Conservation (phyloP, 2,888 invertebrate species). For the Blastobasis lacticolella region DNA sequence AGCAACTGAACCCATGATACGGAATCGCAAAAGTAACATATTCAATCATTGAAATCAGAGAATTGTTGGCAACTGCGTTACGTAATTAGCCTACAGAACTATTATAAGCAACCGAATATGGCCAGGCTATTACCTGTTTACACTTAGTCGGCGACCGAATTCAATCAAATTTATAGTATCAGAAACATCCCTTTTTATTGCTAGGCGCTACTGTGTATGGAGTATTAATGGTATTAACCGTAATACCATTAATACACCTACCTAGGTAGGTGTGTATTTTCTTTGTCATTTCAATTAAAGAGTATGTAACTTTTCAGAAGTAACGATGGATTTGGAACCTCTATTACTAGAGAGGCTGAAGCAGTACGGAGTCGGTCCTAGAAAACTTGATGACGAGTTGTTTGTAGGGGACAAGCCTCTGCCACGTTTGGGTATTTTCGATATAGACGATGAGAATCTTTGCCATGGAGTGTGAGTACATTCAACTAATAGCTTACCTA, state of each 20-base stretch:
- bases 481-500: background rate
- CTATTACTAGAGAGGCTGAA: slow-evolving; percentile 29
- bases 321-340: slow-evolving; percentile 12
- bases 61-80: too few relatives aligned
- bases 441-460: slow-evolving; percentile 72
- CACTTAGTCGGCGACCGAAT: too few relatives aligned
- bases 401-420: slow-evolving; percentile 54
- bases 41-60: too few relatives aligned
- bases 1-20: too few relatives aligned
- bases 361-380: slow-evolving; percentile 54
- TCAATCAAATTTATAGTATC: too few relatives aligned
- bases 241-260: background rate
- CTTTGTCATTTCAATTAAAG: background rate
- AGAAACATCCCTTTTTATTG: too few relatives aligned
- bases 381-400: slow-evolving; percentile 60
- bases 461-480: slow-evolving; percentile 68
- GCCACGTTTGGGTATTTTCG: slow-evolving; percentile 61
- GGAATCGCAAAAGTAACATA: too few relatives aligned
- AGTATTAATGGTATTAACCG: background rate
- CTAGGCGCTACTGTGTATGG: too few relatives aligned
- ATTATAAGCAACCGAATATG: too few relatives aligned
- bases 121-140: too few relatives aligned
- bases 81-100: too few relatives aligned
- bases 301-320: slow-evolving; percentile 2
- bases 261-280: background rate